These are phyloP conservation scores for Drosophila chauvacae DNA, from an alignment of 1,140 invertebrate genomes.

Conservation along the genomic window DNA sequence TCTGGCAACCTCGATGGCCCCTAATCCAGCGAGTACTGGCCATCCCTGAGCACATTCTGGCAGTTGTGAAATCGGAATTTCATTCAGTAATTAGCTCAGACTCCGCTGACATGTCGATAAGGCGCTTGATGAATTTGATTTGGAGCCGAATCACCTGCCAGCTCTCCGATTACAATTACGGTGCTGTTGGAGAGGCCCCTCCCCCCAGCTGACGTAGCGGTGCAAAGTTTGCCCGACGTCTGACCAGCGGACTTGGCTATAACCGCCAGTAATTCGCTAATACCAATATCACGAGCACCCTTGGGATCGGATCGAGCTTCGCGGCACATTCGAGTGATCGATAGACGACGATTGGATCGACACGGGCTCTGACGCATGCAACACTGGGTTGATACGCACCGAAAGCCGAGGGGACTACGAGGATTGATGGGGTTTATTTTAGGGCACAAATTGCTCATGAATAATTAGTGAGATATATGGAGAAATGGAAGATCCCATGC, in stretches of 20 bases:
- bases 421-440: background rate
- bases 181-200: slow-evolving; percentile 3
- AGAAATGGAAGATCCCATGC: background rate
- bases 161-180: slow-evolving; percentile 8
- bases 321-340: slow-evolving; percentile 30
- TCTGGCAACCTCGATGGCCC: slow-evolving; percentile 2
- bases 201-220: slow-evolving; percentile 37
- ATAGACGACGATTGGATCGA: slow-evolving; percentile 2
- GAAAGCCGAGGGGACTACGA: background rate
- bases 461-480: background rate
- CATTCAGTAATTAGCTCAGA: slow-evolving; percentile 41
- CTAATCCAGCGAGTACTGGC: slow-evolving; percentile 1
- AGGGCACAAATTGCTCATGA: background rate
- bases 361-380: slow-evolving; percentile 19
- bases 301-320: background rate
- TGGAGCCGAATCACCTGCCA: slow-evolving; percentile 41
- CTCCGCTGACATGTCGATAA: slow-evolving; percentile 44
- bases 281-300: background rate
- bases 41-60: slow-evolving; percentile 1
- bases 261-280: background rate
- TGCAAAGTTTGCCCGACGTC: slow-evolving; percentile 28
- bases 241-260: slow-evolving; percentile 12
- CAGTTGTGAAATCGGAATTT: slow-evolving; percentile 32
- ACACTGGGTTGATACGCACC: background rate
- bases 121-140: slow-evolving; percentile 38